Evolutionary conservation across 2,113 vertebrate species (phyloP), one percentile per base, ranked within the genome.

Genomic region (Corythaeola cristata): DNA sequence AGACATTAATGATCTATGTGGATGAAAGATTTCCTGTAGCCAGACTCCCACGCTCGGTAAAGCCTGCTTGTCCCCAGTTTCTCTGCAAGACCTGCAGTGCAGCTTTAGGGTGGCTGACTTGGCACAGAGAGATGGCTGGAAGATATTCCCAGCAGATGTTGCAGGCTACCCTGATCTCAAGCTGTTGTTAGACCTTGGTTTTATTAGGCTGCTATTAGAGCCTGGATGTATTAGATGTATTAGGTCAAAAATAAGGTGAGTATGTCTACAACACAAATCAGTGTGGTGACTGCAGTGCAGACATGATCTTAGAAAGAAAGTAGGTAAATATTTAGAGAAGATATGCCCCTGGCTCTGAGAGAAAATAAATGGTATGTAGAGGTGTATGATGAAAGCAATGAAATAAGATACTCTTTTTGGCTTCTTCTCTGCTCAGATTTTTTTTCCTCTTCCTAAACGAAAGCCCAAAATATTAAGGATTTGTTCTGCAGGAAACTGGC

Each of bases 401-500:
- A 91, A 96, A 95, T 91, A 44, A 85, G 66, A 85, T 92, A 81
- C 50, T 87, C 53, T 50, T 95, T 85, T 62, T 85, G 53, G 77
- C 39, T 58, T 39, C 74, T 88, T 76, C 23, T 87, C 64, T 90
- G 22, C 73, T 79, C 27, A 56, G 26, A 74, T 4, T 75, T 87
- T 88, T 90, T 92, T 15, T 24, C n/a, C 35, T 75, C 15, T 90
- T 93, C 84, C 55, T 87, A 91, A 73, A 45, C 3, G 24, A 89
- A 87, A 93, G 60, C 69, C 28, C 52, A 50, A 78, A 95, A 93
- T 90, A 93, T 41, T 85, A 80, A 69, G 83, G 68, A 92, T 93
- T 94, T 96, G 90, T 96, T 97, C 53, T 90, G 28, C n/a, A 66
- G 84, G 32, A 96, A 64, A 60, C 45, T 84, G 76, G 59, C 74